Percentiles rank a stretch among this genome's conserved stretches.
phyloP scores from a whole-genome alignment of 1,140 invertebrate species.

The Drosophila fuyamai region DNA sequence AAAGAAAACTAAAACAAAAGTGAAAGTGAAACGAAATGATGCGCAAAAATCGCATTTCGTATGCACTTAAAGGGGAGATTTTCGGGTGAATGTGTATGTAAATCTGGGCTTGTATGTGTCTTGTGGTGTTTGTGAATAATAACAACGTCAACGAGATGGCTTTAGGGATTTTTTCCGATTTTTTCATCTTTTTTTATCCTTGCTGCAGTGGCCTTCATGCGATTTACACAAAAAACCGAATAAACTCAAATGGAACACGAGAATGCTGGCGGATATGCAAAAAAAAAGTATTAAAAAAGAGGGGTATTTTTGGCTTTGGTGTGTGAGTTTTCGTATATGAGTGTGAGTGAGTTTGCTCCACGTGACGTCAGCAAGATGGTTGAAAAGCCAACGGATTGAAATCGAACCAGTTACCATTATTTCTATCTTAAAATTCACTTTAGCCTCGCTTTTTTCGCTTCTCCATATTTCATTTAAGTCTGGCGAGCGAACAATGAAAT shows the following conservation, averaged over 20 bases:
- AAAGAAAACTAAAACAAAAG: conserved; percentile 14
- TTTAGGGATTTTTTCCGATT: conserved; percentile 16
- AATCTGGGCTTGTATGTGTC: conserved; percentile 29
- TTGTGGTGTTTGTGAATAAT: conserved; percentile 39
- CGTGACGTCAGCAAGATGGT: conserved; percentile 58
- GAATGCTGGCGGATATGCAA: conserved; percentile 47
- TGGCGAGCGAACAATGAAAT: conserved; percentile 46
- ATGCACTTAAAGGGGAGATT: conserved; percentile 47
- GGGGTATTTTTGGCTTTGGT: conserved; percentile 23
- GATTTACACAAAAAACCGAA: conserved; percentile 50
- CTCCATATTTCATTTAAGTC: conserved; percentile 45
- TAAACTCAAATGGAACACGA: conserved; percentile 43
- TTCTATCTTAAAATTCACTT: conserved; percentile 51
- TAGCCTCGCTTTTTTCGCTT: conserved; percentile 20
- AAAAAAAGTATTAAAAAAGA: conserved; percentile 13
- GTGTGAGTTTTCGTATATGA: conserved; percentile 14
- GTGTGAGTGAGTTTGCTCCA: conserved; percentile 53
- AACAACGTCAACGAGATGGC: conserved; percentile 48
- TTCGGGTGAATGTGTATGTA: conserved; percentile 33
- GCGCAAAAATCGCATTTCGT: conserved; percentile 49
- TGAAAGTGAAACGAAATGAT: conserved; percentile 53
- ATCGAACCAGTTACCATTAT: conserved; percentile 45
- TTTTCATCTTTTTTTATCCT: conserved; percentile 17
- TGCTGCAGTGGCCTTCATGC: conserved; percentile 71
- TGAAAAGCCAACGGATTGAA: conserved; percentile 35